Evolutionary conservation across 2,113 vertebrate species (phyloP), one percentile per base, ranked within the genome.

Genomic region (Silurus asotus): DNA sequence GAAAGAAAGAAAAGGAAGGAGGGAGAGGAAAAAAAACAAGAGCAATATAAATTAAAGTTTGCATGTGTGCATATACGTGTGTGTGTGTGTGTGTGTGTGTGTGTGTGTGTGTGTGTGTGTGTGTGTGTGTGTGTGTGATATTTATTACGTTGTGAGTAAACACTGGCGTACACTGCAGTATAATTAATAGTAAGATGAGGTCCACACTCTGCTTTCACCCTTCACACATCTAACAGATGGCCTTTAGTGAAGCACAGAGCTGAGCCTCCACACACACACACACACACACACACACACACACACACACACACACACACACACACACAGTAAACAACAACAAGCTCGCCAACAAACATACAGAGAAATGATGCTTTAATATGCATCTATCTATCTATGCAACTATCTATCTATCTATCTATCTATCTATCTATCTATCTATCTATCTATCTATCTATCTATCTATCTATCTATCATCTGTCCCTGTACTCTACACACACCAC

Each of bases 211-310:
- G 83, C 6, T 84, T 84, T 61, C 48, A 45, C 69, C 56, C 49
- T 20, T 84, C 51, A 58, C 70, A 75, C 69, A 75, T 25, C 37
- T 45, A 84, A 55, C 83, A 84, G 83, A 84, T 84, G 83, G 83
- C 83, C 83, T 84, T 84, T 84, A 51, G 70, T 76, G 83, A 84
- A 84, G 56, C 83, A 58, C 49, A 84, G 20, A 37, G 8, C 59
- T 45, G 56, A 75, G 83, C 69, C 75, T 70, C 83, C 67, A 62
- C 56, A 62, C 28, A 37, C 28, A 37, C 28, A 37, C 28, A 37
- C 28, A 37, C 28, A 37, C 28, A 37, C 28, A 37, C 28, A 37
- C 28, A 37, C 28, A 84, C 56, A 75, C 51, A 51, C 59, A 45
- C 37, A n/a, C 56, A 23, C 28, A 59, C 28, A 37, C 28, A 37